These are phyloP conservation scores for Eubasilissa regina DNA, from an alignment of 1,140 invertebrate genomes.

Conservation along the genomic window DNA sequence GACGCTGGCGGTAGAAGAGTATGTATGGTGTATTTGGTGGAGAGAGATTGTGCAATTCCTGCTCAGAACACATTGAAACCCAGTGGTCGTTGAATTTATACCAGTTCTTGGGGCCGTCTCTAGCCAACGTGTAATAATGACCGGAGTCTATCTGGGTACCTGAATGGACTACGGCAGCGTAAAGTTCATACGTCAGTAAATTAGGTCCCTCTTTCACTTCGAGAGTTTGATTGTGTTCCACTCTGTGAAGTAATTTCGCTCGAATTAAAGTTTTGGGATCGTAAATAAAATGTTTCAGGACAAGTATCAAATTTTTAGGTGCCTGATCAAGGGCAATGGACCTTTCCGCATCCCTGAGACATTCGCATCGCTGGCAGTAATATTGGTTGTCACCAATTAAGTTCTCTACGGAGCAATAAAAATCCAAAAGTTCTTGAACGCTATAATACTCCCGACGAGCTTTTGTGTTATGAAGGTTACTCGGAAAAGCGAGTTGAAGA, in stretches of 20 bases:
- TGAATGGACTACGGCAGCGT: conserved; percentile 88
- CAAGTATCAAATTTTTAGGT: conserved; percentile 84
- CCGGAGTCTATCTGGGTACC: conserved; percentile 87
- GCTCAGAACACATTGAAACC: conserved; percentile 76
- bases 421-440: conserved; percentile 81
- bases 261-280: conserved; percentile 79
- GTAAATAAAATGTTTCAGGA: conserved; percentile 87
- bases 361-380: conserved; percentile 83
- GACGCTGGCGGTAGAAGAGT: conserved; percentile 77
- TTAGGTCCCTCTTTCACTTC: conserved; percentile 70
- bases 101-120: conserved; percentile 80
- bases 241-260: conserved; percentile 81
- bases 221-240: conserved; percentile 77
- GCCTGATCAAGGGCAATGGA: conserved; percentile 80
- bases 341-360: conserved; percentile 83
- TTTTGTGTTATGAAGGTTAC: conserved; percentile 64
- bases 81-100: conserved; percentile 86
- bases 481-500: conserved; percentile 86
- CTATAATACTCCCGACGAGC: conserved; percentile 71
- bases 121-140: conserved; percentile 89
- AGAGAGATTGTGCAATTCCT: conserved; percentile 77
- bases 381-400: conserved; percentile 86
- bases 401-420: conserved; percentile 83
- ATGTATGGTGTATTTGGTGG: conserved; percentile 87
- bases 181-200: conserved; percentile 78